Evolutionary conservation across 2,113 vertebrate species (phyloP).

Genomic region (Phycodurus eques): DNA sequence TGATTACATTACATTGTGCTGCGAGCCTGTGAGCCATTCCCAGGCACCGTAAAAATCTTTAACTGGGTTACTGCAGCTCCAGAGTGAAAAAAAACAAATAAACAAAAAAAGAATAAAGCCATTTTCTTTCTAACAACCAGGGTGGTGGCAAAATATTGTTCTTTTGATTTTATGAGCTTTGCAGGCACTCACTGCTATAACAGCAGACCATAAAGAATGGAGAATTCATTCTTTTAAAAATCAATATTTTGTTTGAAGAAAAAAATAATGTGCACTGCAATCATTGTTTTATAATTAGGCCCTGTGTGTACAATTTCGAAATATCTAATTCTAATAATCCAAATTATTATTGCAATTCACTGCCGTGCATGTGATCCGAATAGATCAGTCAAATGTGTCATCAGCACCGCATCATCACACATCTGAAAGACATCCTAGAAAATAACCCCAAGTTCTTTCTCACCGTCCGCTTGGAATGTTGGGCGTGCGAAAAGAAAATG

Average conservation of each 20-base stretch:
- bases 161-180: conserved; percentile 57
- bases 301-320: neutral
- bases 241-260: neutral
- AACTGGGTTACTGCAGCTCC: conserved; percentile 67
- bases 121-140: conserved; percentile 68
- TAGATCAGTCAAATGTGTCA: neutral
- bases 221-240: neutral
- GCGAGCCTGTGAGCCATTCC: conserved; percentile 66
- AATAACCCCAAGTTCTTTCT: neutral
- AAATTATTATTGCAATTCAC: neutral
- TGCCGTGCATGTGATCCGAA: neutral
- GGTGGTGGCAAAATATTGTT: conserved; percentile 31
- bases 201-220: neutral
- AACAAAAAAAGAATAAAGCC: conserved; percentile 70
- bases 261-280: neutral
- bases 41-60: conserved; percentile 66
- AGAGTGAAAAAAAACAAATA: conserved; percentile 64
- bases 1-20: conserved; percentile 71
- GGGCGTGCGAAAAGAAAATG: neutral
- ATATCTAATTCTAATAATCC: neutral
- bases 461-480: neutral
- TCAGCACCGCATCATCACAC: neutral
- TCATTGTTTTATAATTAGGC: neutral
- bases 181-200: conserved; percentile 26
- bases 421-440: neutral